A percentile compares a stretch with the other conserved stretches of the same genome.
phyloP scores from a whole-genome alignment of 2,113 vertebrate species.

The Dinomys branickii region DNA sequence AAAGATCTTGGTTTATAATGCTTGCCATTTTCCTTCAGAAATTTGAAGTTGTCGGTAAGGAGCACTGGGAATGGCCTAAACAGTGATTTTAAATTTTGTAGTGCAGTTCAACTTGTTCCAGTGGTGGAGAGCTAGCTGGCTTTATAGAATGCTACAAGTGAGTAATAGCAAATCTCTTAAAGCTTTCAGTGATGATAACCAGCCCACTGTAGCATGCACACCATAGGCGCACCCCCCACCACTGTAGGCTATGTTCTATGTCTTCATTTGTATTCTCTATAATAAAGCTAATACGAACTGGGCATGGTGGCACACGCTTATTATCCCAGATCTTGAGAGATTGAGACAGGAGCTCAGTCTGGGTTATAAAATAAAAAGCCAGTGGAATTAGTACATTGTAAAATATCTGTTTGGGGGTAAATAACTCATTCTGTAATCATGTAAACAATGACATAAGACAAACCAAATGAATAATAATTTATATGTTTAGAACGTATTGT shows the following conservation, averaged over 20 bases:
- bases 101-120: background rate
- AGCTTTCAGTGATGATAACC: background rate
- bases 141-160: background rate
- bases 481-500: background rate
- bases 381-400: background rate
- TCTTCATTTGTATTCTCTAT: background rate
- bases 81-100: background rate
- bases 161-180: background rate
- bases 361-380: background rate
- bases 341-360: background rate
- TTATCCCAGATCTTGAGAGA: background rate
- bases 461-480: background rate
- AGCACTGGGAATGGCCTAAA: background rate
- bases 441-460: background rate
- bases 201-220: background rate
- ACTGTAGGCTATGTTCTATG: background rate
- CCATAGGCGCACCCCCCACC: background rate
- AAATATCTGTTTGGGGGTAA: background rate
- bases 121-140: background rate
- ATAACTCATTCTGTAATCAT: constrained; percentile 2
- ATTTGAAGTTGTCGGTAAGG: constrained; percentile 13
- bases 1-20: background rate
- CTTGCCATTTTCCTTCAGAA: constrained; percentile 6
- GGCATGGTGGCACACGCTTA: background rate
- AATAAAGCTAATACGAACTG: background rate